Base-by-base conservation (phyloP, 2,113 vertebrate species). In the Colinus virginianus region DNA sequence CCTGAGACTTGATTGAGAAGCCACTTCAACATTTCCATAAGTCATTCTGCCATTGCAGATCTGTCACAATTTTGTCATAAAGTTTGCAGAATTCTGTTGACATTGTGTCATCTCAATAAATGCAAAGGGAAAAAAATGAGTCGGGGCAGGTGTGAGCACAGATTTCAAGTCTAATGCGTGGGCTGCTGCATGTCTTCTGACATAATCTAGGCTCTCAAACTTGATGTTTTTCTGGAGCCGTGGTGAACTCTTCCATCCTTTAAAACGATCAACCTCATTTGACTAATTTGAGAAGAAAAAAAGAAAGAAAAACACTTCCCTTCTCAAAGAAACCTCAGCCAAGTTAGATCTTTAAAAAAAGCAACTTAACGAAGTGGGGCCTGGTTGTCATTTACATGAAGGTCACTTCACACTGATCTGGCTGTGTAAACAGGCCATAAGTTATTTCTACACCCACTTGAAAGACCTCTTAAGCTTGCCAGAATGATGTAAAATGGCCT, bases 31-130 rank as follows among this genome's bases (percentile, higher is more conserved):
- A 97, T 97, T 97, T 97, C 97, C 96, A 96, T 97, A 97, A 97
- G 97, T 97, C 96, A 97, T 97, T 95, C 97, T 97, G 97, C 97
- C 97, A 97, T 93, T 97, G 94, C 97, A 97, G 93, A 97, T 97
- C 96, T 97, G 97, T 97, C 97, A 97, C 92, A 97, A 96, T 97
- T 97, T 97, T 97, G 97, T 97, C 97, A 97, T 92, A 97, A 97
- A 97, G 96, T 97, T 97, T 97, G 95, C 96, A 97, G 96, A 96
- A 97, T 97, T 94, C 96, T 97, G 96, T 97, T 97, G 97, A 97
- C 97, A 97, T 94, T 90, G 97, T 97, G 97, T 97, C 97, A 97
- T 97, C 97, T 97, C 96, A 97, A 96, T 97, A 97, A 97, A 97
- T 93, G 97, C 97, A 96, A 97, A 96, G 95, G 95, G 90, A 96